Base-by-base conservation (phyloP, 1,140 invertebrate genomes). In the Lethrus apterus region DNA sequence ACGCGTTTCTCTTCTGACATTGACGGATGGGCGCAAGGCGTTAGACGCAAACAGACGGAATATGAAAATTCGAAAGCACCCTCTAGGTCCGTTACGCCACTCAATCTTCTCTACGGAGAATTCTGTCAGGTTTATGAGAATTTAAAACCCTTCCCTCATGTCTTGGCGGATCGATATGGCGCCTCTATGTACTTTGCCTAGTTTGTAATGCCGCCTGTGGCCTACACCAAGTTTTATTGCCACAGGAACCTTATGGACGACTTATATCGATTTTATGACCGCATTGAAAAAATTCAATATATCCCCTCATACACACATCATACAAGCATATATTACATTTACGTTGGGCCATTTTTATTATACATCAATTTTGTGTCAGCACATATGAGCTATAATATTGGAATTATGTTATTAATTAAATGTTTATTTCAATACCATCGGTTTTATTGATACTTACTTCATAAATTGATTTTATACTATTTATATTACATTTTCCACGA, bases 41-140 rank as follows among this genome's bases (percentile, higher is more conserved):
- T 54, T 50, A 50, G 48, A 46, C 40, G 40, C 48, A 54, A 54
- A 54, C 52, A 54, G 52, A 54, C 52, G 48, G 52, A 54, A 54
- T 54, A 54, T 51, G 48, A 54, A 51, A 50, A 50, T 50, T 50
- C 47, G 44, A 47, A 52, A 52, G 50, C 50, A 48, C 45, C 50
- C 50, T 46, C 46, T 40, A 48, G 50, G 50, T 52, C 50, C 42
- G 46, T 52, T 52, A 44, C 47, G 47, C 47, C 51, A 52, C 47
- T 49, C 47, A 49, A 49, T 52, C 51, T 52, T 49, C 46, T 49
- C 51, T 44, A 45, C 47, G 43, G 46, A 32, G 51, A 36, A 45
- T 52, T 40, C 47, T 52, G 46, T 52, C 51, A 49, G 46, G 46
- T 52, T 52, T 49, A 52, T 49, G 46, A 49, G 46, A 52, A 52